A percentile compares a stretch with the other conserved stretches of the same genome.
Conservation (phyloP, 2,888 invertebrate species). For the Chrysolina oricalcia region DNA sequence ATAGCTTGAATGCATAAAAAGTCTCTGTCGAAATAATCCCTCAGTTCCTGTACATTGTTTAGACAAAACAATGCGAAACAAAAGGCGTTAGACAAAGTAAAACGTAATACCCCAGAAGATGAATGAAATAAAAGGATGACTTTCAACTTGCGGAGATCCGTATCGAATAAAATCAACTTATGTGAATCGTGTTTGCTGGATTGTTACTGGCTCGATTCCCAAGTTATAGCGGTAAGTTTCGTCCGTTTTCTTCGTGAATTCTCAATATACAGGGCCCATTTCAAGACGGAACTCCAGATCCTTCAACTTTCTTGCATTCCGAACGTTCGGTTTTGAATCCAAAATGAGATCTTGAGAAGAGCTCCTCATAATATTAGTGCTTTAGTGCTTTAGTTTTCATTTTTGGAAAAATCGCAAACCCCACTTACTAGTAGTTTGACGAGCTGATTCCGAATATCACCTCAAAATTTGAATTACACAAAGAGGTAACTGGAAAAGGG, state of each 20-base stretch:
- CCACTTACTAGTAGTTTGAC: no score
- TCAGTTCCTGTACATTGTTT: conserved; percentile 23
- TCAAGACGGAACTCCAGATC: no score
- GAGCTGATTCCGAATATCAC: no score
- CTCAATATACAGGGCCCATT: no score
- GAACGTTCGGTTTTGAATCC: no score
- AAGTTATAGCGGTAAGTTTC: not conserved
- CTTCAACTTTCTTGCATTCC: no score
- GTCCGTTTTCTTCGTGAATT: not conserved
- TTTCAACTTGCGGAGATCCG: not conserved
- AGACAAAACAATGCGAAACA: conserved; percentile 12
- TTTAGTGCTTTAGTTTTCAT: no score
- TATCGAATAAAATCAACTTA: not conserved
- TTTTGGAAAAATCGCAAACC: no score
- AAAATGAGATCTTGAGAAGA: no score
- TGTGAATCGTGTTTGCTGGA: not conserved
- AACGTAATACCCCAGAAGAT: conserved; percentile 1
- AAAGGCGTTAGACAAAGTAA: conserved; percentile 15
- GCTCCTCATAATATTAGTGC: no score
- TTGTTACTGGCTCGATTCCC: not conserved
- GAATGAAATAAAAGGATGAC: conserved; percentile 3
- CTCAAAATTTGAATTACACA: no score
- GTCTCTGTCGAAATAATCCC: not conserved
- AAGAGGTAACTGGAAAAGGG: no score
- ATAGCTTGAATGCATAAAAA: conserved; percentile 9